Conservation (phyloP, 2,888 invertebrate genomes). For the Cheilosia vernalis region DNA sequence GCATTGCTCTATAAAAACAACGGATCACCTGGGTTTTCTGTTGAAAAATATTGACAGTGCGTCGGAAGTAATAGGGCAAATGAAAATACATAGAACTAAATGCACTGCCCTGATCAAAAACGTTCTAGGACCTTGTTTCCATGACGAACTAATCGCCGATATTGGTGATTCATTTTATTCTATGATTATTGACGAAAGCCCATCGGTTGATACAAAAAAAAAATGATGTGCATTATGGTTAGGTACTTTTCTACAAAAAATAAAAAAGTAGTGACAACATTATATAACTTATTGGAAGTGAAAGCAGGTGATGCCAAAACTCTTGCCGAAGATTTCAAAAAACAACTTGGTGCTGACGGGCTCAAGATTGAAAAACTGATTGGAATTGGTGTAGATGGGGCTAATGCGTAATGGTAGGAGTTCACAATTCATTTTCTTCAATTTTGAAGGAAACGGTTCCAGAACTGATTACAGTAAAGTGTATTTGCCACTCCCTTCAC, state of each 20-base stretch:
- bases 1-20: slow-evolving; percentile 26
- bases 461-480: slow-evolving; percentile 9
- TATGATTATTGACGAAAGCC: slow-evolving; percentile 31
- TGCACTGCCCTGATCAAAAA: slow-evolving; percentile 27
- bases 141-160: slow-evolving; percentile 9
- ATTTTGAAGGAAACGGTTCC: slow-evolving; percentile 20
- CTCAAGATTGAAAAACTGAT: neutral
- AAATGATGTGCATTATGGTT: slow-evolving; percentile 20
- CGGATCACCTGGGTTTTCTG: neutral
- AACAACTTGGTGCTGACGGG: slow-evolving; percentile 11
- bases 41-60: neutral
- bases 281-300: slow-evolving; percentile 3
- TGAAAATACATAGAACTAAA: slow-evolving; percentile 28
- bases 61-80: neutral
- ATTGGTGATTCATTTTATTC: slow-evolving; percentile 12
- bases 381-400: too few species aligned
- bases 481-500: slow-evolving; percentile 34
- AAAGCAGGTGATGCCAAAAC: slow-evolving; percentile 12
- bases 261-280: neutral
- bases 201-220: slow-evolving; percentile 10
- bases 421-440: slow-evolving; percentile 3
- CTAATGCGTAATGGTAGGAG: too few species aligned
- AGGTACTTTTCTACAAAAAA: slow-evolving; percentile 13
- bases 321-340: slow-evolving; percentile 2
- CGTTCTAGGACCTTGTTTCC: slow-evolving; percentile 17